Conservation (phyloP, 2,888 invertebrate species). For the Eupeodes luniger region DNA sequence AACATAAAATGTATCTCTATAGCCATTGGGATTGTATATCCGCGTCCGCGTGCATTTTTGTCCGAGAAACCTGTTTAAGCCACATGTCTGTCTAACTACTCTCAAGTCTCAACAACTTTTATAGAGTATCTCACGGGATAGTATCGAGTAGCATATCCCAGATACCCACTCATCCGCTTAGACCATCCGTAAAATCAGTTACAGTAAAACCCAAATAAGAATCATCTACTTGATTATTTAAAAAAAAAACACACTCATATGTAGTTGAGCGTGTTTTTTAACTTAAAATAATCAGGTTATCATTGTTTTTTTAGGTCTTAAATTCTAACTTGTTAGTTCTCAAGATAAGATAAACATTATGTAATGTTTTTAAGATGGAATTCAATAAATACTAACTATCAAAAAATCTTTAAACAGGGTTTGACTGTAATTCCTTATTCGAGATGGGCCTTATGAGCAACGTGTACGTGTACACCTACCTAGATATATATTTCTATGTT, state of each 20-base stretch:
- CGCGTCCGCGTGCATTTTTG: slow-evolving; percentile 60
- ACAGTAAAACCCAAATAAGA: slow-evolving; percentile 1
- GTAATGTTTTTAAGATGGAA: too few species aligned
- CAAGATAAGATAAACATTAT: too few species aligned
- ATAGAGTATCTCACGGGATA: slow-evolving; percentile 71
- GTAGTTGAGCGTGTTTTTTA: too few species aligned
- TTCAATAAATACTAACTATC: too few species aligned
- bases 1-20: background rate
- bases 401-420: background rate
- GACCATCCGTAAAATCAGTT: slow-evolving; percentile 18
- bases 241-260: background rate
- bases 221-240: too few species aligned
- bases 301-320: too few species aligned
- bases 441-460: slow-evolving; percentile 35
- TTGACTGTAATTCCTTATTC: slow-evolving; percentile 47
- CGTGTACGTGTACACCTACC: background rate
- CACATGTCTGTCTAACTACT: slow-evolving; percentile 57
- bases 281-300: too few species aligned
- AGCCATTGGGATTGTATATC: slow-evolving; percentile 45
- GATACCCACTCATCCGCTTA: slow-evolving; percentile 28
- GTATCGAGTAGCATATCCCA: slow-evolving; percentile 46
- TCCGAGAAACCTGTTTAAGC: slow-evolving; percentile 60
- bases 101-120: slow-evolving; percentile 44
- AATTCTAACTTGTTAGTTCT: too few species aligned
- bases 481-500: slow-evolving; percentile 40